These are phyloP conservation scores for Spodoptera frugiperda DNA, from an alignment of 1,140 invertebrate genomes.

Conservation along the genomic window DNA sequence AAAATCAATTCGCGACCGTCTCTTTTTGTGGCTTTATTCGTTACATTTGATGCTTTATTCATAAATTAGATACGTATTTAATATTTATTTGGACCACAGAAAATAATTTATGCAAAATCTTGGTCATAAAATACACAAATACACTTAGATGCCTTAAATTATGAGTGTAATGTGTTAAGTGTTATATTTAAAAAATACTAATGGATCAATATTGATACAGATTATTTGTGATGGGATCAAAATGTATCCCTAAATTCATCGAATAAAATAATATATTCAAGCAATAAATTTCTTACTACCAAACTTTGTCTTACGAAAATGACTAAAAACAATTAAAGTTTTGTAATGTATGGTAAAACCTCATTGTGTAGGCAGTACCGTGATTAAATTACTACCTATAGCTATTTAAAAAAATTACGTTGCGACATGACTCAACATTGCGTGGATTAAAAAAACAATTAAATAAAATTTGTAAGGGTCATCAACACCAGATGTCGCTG, in stretches of 20 bases:
- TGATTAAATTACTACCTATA: not conserved
- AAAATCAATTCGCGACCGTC: constrained; percentile 28
- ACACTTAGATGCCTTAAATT: not conserved
- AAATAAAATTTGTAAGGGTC: constrained; percentile 16
- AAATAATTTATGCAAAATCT: constrained; percentile 5
- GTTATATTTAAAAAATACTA: no score
- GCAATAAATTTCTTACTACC: no score
- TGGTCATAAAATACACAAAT: not conserved
- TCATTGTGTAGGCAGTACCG: not conserved
- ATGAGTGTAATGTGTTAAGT: no score
- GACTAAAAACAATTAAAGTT: no score
- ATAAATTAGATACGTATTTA: constrained; percentile 2
- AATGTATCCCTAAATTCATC: no score
- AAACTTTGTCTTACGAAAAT: not conserved
- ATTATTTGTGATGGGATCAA: no score
- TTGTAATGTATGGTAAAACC: no score
- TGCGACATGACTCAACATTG: not conserved
- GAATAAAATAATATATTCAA: no score
- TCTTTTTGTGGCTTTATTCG: constrained; percentile 32
- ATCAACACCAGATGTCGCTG: constrained; percentile 1
- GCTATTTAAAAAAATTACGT: not conserved
- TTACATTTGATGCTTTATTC: constrained; percentile 23
- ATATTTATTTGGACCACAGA: not conserved
- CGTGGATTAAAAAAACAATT: constrained; percentile 13
- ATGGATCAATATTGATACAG: no score